Conservation (phyloP, 2,888 invertebrate species). For the Osmoderma eremita region DNA sequence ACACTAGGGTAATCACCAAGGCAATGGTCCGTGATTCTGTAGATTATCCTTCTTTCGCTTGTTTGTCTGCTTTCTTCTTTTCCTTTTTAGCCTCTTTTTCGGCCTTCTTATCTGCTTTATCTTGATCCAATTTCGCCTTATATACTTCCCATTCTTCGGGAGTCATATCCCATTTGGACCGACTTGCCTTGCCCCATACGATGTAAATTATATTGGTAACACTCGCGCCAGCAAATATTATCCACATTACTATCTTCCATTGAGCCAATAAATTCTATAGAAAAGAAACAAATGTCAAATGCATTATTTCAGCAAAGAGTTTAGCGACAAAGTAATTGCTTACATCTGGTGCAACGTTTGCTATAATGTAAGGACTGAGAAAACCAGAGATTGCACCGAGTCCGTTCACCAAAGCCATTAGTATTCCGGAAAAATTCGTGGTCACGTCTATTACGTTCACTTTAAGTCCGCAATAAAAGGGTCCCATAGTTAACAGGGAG, state of each 20-base stretch:
- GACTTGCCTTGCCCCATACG: slow-evolving; percentile 77
- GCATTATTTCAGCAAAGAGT: background rate
- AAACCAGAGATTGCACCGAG: slow-evolving; percentile 72
- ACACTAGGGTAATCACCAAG: background rate
- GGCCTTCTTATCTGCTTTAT: slow-evolving; percentile 34
- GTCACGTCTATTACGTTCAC: slow-evolving; percentile 74
- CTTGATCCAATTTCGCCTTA: background rate
- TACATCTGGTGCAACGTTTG: slow-evolving; percentile 69
- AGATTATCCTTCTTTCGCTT: background rate
- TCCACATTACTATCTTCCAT: slow-evolving; percentile 86
- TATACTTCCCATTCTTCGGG: slow-evolving; percentile 26
- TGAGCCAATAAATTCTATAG: slow-evolving; percentile 72
- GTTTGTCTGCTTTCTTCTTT: background rate
- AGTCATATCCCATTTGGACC: slow-evolving; percentile 38
- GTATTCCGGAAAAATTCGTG: slow-evolving; percentile 72
- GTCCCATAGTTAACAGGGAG: slow-evolving; percentile 75
- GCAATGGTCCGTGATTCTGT: no score
- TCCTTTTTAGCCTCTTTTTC: slow-evolving; percentile 19
- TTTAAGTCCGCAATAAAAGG: slow-evolving; percentile 75
- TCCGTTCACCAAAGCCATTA: slow-evolving; percentile 73
- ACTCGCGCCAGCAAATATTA: slow-evolving; percentile 75
- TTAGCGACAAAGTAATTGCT: slow-evolving; percentile 18
- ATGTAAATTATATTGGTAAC: slow-evolving; percentile 76
- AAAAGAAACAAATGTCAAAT: slow-evolving; percentile 40
- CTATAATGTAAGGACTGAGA: slow-evolving; percentile 70